phyloP scores from a whole-genome alignment of 2,113 vertebrate genomes.

The Stegastes partitus region DNA sequence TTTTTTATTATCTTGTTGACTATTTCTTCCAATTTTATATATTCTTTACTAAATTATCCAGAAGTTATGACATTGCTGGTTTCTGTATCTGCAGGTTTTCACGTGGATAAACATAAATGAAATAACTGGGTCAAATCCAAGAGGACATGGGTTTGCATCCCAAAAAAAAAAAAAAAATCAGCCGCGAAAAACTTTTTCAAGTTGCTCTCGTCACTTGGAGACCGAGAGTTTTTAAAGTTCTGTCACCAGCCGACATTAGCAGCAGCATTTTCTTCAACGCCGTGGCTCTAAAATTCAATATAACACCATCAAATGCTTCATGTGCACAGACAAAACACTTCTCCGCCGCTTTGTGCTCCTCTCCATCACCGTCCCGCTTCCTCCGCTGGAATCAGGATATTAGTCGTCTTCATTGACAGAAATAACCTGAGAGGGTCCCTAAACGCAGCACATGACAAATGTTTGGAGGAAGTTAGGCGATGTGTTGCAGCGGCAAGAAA shows the following conservation, averaged over 20 bases:
- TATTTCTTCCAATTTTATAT: too few relatives aligned
- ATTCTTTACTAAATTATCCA: too few relatives aligned
- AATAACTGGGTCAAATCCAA: constrained; percentile 46
- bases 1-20: too few relatives aligned
- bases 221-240: constrained; percentile 34
- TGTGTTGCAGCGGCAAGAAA: neutral
- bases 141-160: constrained; percentile 32
- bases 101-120: constrained; percentile 3
- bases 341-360: neutral
- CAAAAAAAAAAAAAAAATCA: constrained; percentile 15
- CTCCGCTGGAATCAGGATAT: constrained; percentile 11
- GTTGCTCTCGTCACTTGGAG: constrained; percentile 24
- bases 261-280: constrained; percentile 2
- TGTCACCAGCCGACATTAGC: constrained; percentile 34
- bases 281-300: constrained; percentile 10
- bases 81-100: neutral
- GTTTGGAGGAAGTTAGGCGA: neutral
- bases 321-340: neutral
- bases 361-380: neutral
- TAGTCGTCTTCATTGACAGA: constrained; percentile 27
- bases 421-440: constrained; percentile 1
- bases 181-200: constrained; percentile 6
- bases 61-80: too few relatives aligned
- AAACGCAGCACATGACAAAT: constrained; percentile 17
- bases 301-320: constrained; percentile 5